A percentile compares a stretch with the other conserved stretches of the same genome.
Evolutionary conservation across 2,888 invertebrate species (phyloP).

Genomic region (Plusia festucae): DNA sequence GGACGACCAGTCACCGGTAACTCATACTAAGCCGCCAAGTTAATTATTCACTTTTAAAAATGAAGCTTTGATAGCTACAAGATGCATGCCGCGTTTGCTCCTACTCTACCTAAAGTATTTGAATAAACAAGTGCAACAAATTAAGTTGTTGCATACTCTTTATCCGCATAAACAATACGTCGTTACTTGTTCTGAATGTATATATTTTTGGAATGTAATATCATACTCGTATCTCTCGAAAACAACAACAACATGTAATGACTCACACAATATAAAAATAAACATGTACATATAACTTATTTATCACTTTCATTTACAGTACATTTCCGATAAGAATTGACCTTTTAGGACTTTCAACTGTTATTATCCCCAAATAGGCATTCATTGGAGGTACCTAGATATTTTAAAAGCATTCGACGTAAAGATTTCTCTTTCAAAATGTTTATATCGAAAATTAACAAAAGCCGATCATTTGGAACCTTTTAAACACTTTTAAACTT

Average conservation of each 20-base stretch:
- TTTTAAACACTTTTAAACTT: too few species aligned
- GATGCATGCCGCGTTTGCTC: too few species aligned
- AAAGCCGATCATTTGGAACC: too few species aligned
- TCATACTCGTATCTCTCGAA: not conserved
- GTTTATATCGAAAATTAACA: too few species aligned
- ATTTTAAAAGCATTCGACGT: too few species aligned
- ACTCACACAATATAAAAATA: conserved; percentile 2
- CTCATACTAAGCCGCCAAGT: too few species aligned
- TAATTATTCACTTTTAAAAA: too few species aligned
- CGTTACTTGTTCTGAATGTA: not conserved
- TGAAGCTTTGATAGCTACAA: too few species aligned
- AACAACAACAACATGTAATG: not conserved
- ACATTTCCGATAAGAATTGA: not conserved
- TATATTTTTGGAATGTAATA: not conserved
- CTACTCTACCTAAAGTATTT: too few species aligned
- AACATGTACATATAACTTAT: not conserved
- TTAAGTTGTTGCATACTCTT: not conserved
- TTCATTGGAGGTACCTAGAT: not conserved
- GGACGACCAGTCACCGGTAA: too few species aligned
- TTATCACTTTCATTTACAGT: conserved; percentile 4
- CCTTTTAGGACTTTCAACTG: not conserved
- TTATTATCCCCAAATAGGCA: not conserved
- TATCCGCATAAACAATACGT: not conserved
- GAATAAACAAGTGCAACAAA: too few species aligned
- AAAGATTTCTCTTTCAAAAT: too few species aligned